phyloP scores from a whole-genome alignment of 2,797 vertebrate species.

The Gambusia yucatana region DNA sequence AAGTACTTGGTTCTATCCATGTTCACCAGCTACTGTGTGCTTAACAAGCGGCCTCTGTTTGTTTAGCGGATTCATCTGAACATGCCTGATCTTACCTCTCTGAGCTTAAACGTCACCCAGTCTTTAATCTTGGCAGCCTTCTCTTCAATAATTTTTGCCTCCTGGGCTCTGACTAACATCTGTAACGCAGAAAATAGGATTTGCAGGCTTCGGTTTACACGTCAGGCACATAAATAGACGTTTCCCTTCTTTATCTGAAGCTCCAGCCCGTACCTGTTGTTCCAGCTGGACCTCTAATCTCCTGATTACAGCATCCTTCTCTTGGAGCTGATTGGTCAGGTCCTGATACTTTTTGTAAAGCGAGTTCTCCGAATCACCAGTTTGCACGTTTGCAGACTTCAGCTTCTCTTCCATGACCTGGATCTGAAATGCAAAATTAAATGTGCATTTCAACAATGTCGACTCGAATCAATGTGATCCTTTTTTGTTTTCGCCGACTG shows the following conservation, averaged over 20 bases:
- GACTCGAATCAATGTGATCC: constrained; percentile 15
- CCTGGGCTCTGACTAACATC: constrained; percentile 90
- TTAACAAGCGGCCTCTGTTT: not conserved
- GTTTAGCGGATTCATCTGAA: not conserved
- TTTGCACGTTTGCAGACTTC: constrained; percentile 86
- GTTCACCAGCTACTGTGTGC: not conserved
- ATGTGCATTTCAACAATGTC: constrained; percentile 20
- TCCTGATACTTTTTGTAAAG: constrained; percentile 88
- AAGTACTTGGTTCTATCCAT: not conserved
- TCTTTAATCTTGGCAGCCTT: constrained; percentile 98
- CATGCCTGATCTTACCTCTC: constrained; percentile 84
- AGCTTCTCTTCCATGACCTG: constrained; percentile 92
- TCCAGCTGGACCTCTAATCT: constrained; percentile 88
- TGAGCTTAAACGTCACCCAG: constrained; percentile 92
- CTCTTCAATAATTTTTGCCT: constrained; percentile 93
- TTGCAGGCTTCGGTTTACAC: constrained; percentile 40
- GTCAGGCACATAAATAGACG: constrained; percentile 60
- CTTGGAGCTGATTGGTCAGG: constrained; percentile 82
- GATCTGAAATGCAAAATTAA: constrained; percentile 80
- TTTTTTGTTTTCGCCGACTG: constrained; percentile 25
- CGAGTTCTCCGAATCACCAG: constrained; percentile 81
- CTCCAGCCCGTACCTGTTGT: constrained; percentile 85
- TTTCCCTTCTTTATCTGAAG: constrained; percentile 42
- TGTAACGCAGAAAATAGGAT: constrained; percentile 65
- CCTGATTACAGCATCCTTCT: constrained; percentile 86